These are phyloP conservation scores for Macrotus californicus DNA, from an alignment of 2,113 vertebrate species.

Conservation along the genomic window DNA sequence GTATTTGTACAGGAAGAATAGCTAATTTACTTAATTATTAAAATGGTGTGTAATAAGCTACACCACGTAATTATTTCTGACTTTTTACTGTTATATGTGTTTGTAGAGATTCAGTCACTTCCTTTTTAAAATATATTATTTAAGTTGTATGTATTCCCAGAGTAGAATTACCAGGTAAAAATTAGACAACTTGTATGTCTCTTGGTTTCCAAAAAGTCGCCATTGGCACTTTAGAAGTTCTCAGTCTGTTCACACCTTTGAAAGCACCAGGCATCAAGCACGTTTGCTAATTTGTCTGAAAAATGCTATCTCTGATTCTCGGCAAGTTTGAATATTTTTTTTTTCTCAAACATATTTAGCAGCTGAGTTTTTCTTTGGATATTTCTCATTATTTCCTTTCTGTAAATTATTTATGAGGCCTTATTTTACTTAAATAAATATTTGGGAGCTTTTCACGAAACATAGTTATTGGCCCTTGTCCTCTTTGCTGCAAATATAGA, in stretches of 20 bases:
- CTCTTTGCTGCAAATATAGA: constrained; percentile 14
- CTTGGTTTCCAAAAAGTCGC: neutral
- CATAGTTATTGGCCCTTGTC: neutral
- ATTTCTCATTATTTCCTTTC: neutral
- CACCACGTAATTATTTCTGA: neutral
- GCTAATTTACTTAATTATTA: neutral
- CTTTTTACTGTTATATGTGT: neutral
- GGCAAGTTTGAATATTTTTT: neutral
- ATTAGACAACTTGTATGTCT: neutral
- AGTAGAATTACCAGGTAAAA: constrained; percentile 22
- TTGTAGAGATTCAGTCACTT: neutral
- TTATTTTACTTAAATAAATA: constrained; percentile 28
- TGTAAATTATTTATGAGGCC: neutral
- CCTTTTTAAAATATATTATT: neutral
- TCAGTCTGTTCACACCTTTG: neutral
- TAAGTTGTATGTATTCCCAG: neutral
- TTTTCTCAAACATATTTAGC: neutral
- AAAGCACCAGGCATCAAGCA: neutral
- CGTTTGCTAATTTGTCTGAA: neutral
- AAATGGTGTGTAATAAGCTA: neutral
- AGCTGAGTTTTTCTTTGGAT: neutral
- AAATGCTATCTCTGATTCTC: constrained; percentile 16
- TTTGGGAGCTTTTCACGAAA: neutral
- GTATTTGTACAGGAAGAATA: neutral
- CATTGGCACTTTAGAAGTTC: neutral